These are phyloP conservation scores for Shargacucullia verbasci DNA, from an alignment of 2,888 invertebrate species.

Conservation along the genomic window DNA sequence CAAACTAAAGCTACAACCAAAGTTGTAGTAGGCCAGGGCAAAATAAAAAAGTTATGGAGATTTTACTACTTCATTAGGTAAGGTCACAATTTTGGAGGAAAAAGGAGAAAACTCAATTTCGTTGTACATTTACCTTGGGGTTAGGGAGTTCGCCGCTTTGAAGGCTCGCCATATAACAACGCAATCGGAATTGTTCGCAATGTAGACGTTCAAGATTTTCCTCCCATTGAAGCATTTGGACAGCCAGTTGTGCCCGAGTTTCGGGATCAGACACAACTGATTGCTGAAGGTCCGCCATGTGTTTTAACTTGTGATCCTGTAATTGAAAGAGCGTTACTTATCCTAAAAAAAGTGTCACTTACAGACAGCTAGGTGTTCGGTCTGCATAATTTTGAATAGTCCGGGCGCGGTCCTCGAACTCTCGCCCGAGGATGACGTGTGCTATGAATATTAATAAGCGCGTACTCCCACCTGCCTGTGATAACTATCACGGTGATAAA, in stretches of 20 bases:
- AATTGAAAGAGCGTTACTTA: constrained; percentile 39
- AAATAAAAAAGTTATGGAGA: constrained; percentile 54
- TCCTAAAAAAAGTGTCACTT: constrained; percentile 26
- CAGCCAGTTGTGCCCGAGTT: constrained; percentile 96
- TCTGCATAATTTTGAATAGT: constrained; percentile 63
- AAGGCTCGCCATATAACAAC: constrained; percentile 99
- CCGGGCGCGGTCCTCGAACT: constrained; percentile 65
- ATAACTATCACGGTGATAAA: constrained; percentile 73
- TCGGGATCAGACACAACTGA: constrained; percentile 98
- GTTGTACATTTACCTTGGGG: constrained; percentile 93
- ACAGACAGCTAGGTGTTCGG: constrained; percentile 14
- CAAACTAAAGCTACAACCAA: constrained; percentile 30
- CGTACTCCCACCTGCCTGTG: constrained; percentile 72
- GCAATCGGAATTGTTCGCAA: constrained; percentile 98
- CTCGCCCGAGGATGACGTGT: constrained; percentile 69
- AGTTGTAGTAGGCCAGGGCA: constrained; percentile 33
- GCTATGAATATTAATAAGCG: constrained; percentile 85
- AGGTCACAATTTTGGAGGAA: constrained; percentile 43
- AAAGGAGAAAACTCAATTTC: constrained; percentile 40
- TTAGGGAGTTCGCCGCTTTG: constrained; percentile 98
- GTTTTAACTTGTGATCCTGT: constrained; percentile 98
- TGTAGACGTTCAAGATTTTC: constrained; percentile 98
- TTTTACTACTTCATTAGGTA: constrained; percentile 56
- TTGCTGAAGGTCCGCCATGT: constrained; percentile 99
- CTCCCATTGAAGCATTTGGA: constrained; percentile 98